phyloP scores from a whole-genome alignment of 2,888 invertebrate species.

The Drosophila ustulata region DNA sequence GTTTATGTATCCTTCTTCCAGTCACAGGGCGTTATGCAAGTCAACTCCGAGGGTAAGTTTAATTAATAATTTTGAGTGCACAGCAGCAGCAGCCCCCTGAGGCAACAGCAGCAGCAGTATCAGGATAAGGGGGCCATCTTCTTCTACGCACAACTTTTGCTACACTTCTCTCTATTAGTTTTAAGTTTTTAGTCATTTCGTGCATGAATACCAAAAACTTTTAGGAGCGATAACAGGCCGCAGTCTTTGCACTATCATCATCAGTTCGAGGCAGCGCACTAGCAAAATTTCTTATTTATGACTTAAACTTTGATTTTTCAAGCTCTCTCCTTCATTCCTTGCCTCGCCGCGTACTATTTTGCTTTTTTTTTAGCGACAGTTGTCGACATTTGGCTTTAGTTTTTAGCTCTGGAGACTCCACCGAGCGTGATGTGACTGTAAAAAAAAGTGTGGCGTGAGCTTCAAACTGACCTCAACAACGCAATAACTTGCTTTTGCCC shows the following conservation, averaged over 20 bases:
- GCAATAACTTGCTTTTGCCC: slow-evolving; percentile 17
- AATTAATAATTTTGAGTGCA: slow-evolving; percentile 81
- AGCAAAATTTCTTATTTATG: slow-evolving; percentile 69
- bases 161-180: slow-evolving; percentile 77
- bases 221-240: slow-evolving; percentile 68
- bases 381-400: slow-evolving; percentile 34
- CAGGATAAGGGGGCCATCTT: background rate
- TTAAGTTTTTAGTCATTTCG: slow-evolving; percentile 77
- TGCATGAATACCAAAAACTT: slow-evolving; percentile 77
- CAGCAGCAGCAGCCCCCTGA: slow-evolving; percentile 29
- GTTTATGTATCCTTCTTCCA: slow-evolving; percentile 81
- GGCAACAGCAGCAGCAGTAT: slow-evolving; percentile 5
- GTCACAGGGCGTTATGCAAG: slow-evolving; percentile 77
- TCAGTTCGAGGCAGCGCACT: slow-evolving; percentile 33
- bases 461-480: slow-evolving; percentile 9
- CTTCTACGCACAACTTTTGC: slow-evolving; percentile 62
- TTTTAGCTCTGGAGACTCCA: slow-evolving; percentile 19
- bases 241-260: slow-evolving; percentile 68
- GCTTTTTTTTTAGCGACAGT: slow-evolving; percentile 4
- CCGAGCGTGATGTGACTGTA: slow-evolving; percentile 47
- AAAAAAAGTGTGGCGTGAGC: background rate
- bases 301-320: slow-evolving; percentile 71
- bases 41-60: slow-evolving; percentile 84
- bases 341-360: background rate
- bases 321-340: slow-evolving; percentile 1